Evolutionary conservation across 2,797 vertebrate genomes (phyloP), one percentile per base, ranked within the genome.

Genomic region (Poeciliopsis turneri): DNA sequence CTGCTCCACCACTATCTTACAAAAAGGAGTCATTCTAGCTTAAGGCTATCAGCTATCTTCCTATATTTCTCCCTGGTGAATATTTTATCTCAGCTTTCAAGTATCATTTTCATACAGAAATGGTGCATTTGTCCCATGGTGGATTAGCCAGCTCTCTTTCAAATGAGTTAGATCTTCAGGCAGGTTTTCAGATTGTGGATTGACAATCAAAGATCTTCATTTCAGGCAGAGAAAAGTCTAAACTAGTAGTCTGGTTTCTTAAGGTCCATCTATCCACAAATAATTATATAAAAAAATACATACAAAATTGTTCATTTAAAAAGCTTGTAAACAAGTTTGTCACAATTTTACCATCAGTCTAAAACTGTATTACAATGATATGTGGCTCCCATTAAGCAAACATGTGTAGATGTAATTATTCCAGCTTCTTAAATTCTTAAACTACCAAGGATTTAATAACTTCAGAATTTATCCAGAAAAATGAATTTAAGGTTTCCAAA

Each of bases 81-180:
- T 92, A 90, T 90, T 91, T 88, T 80, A 92, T 91, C 86, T 86
- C 0, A 41, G 75, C 91, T 93, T 92, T 93, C 88, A 92, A 92
- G 89, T 87, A 89, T 91, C 81, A 85, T 90, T 91, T 94, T 90
- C 79, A 79, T 85, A 85, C 55, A 12, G 69, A 87, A 87, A 77
- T 81, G 75, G 85, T 20, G 57, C n/a, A 80, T 0, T 81, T 79
- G 78, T 88, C 90, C 84, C 73, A 74, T 78, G 59, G 82, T 74
- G 74, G 64, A 83, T 88, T 82, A 51, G 64, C 39, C 75, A 5
- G 20, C 43, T 23, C 77, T 59, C 71, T 84, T 87, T 80, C 77
- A 83, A 78, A 83, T 13, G 9, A 84, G 82, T 75, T 86, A 84
- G 55, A 36, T 49, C 46, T 85, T 80, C 84, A 47, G 33, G 47